Conservation (phyloP, 1,140 invertebrate genomes). For the Liolophura sinensis region DNA sequence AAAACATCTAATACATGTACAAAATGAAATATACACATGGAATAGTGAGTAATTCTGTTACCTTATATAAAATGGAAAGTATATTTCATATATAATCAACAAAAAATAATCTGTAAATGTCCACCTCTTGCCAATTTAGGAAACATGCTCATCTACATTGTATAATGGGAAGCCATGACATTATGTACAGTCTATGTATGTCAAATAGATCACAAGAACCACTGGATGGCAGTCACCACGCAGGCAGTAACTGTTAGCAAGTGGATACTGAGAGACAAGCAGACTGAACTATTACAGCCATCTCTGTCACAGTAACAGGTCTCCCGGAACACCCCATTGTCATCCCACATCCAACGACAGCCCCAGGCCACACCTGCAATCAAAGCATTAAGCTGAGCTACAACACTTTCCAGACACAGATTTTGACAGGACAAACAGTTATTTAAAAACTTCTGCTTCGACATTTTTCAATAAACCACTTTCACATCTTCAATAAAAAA, state of each 20-base stretch:
- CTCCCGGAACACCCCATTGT: slow-evolving; percentile 56
- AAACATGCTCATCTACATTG: no score
- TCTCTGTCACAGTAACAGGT: slow-evolving; percentile 56
- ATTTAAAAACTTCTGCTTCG: not conserved
- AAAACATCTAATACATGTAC: no score
- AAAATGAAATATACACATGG: no score
- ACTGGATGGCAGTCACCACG: no score
- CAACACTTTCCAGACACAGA: not conserved
- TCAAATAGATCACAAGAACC: no score
- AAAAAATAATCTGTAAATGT: no score
- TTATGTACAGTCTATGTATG: no score
- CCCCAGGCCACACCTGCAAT: slow-evolving; percentile 56
- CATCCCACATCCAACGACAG: slow-evolving; percentile 55
- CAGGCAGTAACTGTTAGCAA: slow-evolving; percentile 7
- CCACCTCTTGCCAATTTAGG: no score
- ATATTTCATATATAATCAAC: no score
- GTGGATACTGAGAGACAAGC: slow-evolving; percentile 13
- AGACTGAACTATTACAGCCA: slow-evolving; percentile 47
- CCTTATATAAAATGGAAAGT: no score
- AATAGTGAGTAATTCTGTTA: no score
- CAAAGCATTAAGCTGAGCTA: slow-evolving; percentile 2
- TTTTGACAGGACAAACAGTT: not conserved
- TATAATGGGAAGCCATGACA: no score
- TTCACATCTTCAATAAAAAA: not conserved
- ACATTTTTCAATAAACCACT: not conserved